A percentile compares a stretch with the other conserved stretches of the same genome.
Evolutionary conservation across 2,888 invertebrate genomes (phyloP).

Genomic region (Scaptomyza cyrtandrae): DNA sequence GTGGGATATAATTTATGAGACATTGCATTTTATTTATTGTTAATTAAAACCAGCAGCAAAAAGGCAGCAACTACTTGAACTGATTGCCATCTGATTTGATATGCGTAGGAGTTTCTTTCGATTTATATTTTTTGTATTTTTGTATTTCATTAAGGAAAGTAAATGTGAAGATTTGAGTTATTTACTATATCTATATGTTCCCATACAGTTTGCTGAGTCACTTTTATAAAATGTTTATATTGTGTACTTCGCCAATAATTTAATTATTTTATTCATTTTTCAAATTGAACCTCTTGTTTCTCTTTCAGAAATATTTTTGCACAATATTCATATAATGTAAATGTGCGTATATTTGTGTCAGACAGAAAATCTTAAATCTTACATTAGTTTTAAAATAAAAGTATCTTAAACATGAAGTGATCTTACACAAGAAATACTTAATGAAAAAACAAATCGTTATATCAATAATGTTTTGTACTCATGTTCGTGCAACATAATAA

Average conservation of each 20-base stretch:
- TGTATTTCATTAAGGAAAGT: constrained; percentile 18
- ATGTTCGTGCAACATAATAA: neutral
- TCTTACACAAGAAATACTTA: no score
- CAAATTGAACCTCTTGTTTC: no score
- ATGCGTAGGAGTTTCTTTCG: constrained; percentile 34
- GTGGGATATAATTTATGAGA: constrained; percentile 44
- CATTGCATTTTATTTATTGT: constrained; percentile 29
- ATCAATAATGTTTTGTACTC: no score
- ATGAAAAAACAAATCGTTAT: no score
- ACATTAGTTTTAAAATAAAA: no score
- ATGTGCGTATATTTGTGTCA: no score
- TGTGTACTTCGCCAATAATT: neutral
- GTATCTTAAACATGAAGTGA: no score
- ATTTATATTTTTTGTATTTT: constrained; percentile 6
- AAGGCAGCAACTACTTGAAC: neutral
- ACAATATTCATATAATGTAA: no score
- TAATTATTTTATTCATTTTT: neutral
- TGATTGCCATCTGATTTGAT: neutral
- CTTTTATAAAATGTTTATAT: neutral
- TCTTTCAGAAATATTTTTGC: no score
- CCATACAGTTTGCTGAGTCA: neutral
- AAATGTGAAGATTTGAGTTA: constrained; percentile 10
- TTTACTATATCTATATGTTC: no score
- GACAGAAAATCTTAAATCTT: no score
- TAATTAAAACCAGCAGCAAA: constrained; percentile 5